Evolutionary conservation across 2,888 invertebrate species (phyloP).

Genomic region (Diploptera punctata): DNA sequence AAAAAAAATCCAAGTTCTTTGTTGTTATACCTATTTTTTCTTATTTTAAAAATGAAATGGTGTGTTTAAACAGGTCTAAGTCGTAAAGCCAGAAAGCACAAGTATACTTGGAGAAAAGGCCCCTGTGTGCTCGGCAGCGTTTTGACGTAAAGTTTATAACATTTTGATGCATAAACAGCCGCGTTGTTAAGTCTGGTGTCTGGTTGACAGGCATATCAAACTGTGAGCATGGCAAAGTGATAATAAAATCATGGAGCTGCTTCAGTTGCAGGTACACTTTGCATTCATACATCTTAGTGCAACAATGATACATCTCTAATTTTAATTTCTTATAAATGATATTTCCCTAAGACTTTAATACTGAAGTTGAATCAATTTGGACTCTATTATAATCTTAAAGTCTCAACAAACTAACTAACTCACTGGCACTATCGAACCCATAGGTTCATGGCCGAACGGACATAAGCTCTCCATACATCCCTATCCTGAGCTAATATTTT

Average conservation of each 20-base stretch:
- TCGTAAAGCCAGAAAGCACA: slow-evolving; percentile 7
- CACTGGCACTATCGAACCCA: too few species aligned
- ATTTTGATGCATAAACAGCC: background rate
- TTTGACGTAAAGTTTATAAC: background rate
- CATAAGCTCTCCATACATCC: too few species aligned
- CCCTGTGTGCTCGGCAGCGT: background rate
- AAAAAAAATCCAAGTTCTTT: background rate
- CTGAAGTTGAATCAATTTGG: too few species aligned
- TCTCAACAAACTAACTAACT: too few species aligned
- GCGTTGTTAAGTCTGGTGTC: background rate
- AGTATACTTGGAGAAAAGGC: background rate
- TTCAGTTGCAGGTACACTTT: background rate
- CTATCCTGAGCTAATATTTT: too few species aligned
- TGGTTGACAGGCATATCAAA: slow-evolving; percentile 11
- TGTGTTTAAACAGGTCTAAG: slow-evolving; percentile 1
- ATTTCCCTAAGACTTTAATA: too few species aligned
- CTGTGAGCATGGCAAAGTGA: background rate
- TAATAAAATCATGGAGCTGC: background rate
- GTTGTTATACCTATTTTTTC: background rate
- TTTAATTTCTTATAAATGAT: too few species aligned
- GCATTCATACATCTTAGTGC: too few species aligned
- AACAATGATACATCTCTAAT: too few species aligned
- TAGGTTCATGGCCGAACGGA: too few species aligned
- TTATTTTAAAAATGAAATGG: background rate
- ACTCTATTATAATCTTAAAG: too few species aligned